These are phyloP conservation scores for Dipus sagitta DNA, from an alignment of 2,797 vertebrate species.

Conservation along the genomic window DNA sequence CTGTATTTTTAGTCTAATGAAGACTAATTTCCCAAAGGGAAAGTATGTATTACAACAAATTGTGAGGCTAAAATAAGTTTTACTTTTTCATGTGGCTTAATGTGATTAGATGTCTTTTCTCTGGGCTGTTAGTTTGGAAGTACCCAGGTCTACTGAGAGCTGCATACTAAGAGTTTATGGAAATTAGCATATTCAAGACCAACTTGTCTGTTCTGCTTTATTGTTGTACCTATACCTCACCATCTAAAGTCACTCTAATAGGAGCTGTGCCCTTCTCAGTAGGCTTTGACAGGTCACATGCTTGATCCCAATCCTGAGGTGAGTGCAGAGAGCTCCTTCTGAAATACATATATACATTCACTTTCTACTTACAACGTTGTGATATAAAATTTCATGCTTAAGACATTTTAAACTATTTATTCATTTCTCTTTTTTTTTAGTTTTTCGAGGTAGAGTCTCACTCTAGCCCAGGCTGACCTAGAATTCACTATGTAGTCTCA, in stretches of 20 bases:
- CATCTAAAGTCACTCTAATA: not conserved
- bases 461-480: too few relatives aligned
- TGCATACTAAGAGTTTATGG: not conserved
- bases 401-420: not conserved
- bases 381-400: not conserved
- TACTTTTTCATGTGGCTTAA: not conserved
- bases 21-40: conserved; percentile 32
- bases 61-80: not conserved
- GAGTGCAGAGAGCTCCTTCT: not conserved
- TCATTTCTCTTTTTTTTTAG: too few relatives aligned
- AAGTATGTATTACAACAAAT: conserved; percentile 7
- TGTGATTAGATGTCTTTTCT: not conserved
- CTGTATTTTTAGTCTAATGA: conserved; percentile 30
- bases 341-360: not conserved
- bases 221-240: not conserved
- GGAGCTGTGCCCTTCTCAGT: not conserved
- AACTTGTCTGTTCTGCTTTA: not conserved
- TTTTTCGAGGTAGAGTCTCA: too few relatives aligned
- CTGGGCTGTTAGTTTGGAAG: not conserved
- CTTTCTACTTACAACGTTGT: not conserved
- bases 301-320: not conserved
- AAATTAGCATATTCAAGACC: not conserved
- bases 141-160: not conserved
- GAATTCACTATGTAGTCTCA: too few relatives aligned
- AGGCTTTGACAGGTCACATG: too few relatives aligned